These are phyloP conservation scores for Pomacea maculata DNA, from an alignment of 1,140 invertebrate genomes.

Conservation along the genomic window DNA sequence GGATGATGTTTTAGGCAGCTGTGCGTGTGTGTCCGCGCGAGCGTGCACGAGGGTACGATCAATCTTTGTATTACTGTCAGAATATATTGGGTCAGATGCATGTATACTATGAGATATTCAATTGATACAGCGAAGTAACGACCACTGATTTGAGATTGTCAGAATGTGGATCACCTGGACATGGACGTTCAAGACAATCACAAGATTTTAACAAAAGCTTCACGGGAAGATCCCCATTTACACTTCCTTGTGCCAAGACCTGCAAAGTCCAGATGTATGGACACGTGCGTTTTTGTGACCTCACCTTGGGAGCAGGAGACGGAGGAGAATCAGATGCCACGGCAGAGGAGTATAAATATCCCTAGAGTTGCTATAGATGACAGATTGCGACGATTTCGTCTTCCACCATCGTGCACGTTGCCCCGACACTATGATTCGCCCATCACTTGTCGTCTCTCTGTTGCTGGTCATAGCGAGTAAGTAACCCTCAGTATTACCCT, in stretches of 20 bases:
- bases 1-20: too few relatives aligned
- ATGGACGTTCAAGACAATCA: too few relatives aligned
- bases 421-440: too few relatives aligned
- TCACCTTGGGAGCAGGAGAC: neutral
- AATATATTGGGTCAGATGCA: too few relatives aligned
- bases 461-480: too few relatives aligned
- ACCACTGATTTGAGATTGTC: too few relatives aligned
- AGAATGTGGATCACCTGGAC: neutral
- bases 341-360: neutral
- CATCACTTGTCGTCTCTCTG: too few relatives aligned
- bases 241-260: neutral
- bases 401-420: neutral
- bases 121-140: too few relatives aligned
- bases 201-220: neutral
- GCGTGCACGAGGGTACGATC: too few relatives aligned
- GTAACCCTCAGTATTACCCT: too few relatives aligned
- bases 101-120: too few relatives aligned
- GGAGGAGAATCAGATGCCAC: neutral
- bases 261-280: neutral
- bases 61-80: neutral
- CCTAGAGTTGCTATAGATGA: neutral
- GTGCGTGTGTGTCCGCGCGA: neutral
- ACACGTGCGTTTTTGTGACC: neutral
- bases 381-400: neutral
- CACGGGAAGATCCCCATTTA: too few relatives aligned